Evolutionary conservation across 2,113 vertebrate genomes (phyloP).

Genomic region (Brachionichthys hirsutus): DNA sequence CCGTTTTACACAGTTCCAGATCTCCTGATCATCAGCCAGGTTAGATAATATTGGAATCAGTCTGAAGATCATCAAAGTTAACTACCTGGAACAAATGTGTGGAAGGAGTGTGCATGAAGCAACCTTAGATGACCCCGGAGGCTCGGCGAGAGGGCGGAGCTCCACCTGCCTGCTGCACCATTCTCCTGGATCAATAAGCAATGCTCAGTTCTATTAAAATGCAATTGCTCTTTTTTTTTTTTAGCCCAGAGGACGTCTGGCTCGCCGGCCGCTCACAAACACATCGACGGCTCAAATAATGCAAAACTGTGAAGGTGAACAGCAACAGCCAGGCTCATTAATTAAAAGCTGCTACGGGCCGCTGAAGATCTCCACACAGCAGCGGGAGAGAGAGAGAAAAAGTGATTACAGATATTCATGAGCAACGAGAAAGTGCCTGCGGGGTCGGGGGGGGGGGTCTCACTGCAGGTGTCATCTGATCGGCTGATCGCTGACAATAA

Average conservation of each 20-base stretch:
- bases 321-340: conserved; percentile 55
- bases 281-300: conserved; percentile 56
- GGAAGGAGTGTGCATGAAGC: conserved; percentile 3
- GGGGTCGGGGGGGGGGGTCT: not conserved
- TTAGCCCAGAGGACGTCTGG: conserved; percentile 46
- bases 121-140: conserved; percentile 27
- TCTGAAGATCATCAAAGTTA: conserved; percentile 22
- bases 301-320: conserved; percentile 55
- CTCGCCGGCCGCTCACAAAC: conserved; percentile 44
- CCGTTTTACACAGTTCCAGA: conserved; percentile 16
- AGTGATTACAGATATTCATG: conserved; percentile 50
- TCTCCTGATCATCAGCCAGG: conserved; percentile 29
- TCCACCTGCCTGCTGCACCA: conserved; percentile 3
- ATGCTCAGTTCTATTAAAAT: conserved; percentile 61
- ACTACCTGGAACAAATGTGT: conserved; percentile 31
- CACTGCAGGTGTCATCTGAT: conserved; percentile 18
- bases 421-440: conserved; percentile 14
- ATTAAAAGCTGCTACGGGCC: conserved; percentile 64
- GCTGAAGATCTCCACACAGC: conserved; percentile 52
- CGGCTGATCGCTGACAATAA: too few relatives aligned
- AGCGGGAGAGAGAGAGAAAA: conserved; percentile 6
- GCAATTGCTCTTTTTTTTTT: conserved; percentile 46
- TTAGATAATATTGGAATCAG: conserved; percentile 29
- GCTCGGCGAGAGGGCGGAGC: conserved; percentile 1
- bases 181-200: conserved; percentile 57